phyloP scores from a whole-genome alignment of 1,140 invertebrate species.

The Dermatophagoides farinae region DNA sequence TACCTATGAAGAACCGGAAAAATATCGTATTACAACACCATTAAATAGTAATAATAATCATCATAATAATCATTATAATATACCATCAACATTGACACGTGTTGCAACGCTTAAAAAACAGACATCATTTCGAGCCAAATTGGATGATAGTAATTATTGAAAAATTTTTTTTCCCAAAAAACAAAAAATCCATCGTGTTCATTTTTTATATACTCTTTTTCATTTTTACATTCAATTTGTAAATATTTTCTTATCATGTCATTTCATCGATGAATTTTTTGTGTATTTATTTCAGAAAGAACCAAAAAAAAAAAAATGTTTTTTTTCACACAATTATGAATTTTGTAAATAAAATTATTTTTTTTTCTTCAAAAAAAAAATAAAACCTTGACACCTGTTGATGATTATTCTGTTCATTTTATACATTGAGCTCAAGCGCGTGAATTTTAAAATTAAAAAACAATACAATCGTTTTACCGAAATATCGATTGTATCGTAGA shows the following conservation, averaged over 20 bases:
- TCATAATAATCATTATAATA: background rate
- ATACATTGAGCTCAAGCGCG: no score
- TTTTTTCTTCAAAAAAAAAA: no score
- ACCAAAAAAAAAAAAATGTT: no score
- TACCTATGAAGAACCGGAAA: conserved; percentile 2
- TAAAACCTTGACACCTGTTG: no score
- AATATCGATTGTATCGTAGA: no score
- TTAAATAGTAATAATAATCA: background rate
- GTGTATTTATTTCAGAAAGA: no score
- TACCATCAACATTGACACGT: background rate
- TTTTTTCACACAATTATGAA: no score
- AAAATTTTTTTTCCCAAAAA: background rate
- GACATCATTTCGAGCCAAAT: background rate
- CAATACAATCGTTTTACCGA: no score
- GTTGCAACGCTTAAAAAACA: background rate
- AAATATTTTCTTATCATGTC: background rate
- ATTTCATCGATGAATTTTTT: no score
- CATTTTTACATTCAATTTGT: background rate
- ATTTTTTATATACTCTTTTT: background rate
- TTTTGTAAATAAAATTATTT: no score
- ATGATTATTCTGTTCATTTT: no score
- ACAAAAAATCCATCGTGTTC: background rate
- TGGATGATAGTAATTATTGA: conserved; percentile 5
- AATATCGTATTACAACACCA: background rate
- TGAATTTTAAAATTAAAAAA: no score